Base-by-base conservation (phyloP, 2,888 invertebrate genomes). In the Ichneumoninae sp. region DNA sequence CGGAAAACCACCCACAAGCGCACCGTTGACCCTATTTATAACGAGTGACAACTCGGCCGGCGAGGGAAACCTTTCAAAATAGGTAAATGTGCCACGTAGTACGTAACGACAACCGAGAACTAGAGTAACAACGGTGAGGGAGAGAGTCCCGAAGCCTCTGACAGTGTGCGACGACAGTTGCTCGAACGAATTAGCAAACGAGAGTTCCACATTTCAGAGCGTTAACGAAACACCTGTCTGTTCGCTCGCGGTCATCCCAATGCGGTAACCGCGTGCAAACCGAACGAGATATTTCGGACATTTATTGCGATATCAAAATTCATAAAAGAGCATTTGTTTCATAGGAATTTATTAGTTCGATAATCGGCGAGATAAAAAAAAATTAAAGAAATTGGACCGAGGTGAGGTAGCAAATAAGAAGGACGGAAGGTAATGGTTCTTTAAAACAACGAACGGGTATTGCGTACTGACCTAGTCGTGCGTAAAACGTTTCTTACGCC, bases 1-100 rank as follows among this genome's bases (percentile, higher is more conserved):
- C 30, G 30, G 33, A 10, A 30, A 44, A 16, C 69, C 69, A 82
- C 69, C 52, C 60, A 74, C 82, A 62, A 79, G 54, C 50, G 36
- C 68, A 71, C 52, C 76, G 74, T 70, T 81, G 74, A 79, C 82
- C 70, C 83, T 83, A 85, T 85, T 85, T 85, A 85, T 80, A 82
- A 84, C 78, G 82, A 68, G 74, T 78, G 81, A 75, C 68, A 72
- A 70, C 69, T 69, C 76, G 62, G 62, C 70, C 69, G 36, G 71
- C 57, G 52, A 40, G 76, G 13, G 86, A 84, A 86, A 75, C 85
- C 83, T 75, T 84, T 79, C 40, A 79, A 81, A 84, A 84, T 79
- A 75, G 81, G 82, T 78, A 80, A 84, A 81, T 81, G 81, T 84
- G 81, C 70, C 84, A 74, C 70, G 69, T 84, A 60, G 69, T 84